These are phyloP conservation scores for Oryzias curvinotus DNA, from an alignment of 2,113 vertebrate species.

Conservation along the genomic window DNA sequence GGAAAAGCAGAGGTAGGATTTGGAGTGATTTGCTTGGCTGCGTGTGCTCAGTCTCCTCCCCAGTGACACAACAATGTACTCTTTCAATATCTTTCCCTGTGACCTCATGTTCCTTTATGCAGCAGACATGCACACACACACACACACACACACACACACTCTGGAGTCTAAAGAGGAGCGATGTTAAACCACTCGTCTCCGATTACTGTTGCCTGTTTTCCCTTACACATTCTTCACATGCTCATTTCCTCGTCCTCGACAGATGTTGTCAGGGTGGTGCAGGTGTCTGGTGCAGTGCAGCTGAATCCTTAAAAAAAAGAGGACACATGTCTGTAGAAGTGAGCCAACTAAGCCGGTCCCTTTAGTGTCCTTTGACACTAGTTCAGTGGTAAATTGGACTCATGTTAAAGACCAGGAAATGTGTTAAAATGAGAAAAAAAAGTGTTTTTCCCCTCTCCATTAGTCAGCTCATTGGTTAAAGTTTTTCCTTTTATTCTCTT, in stretches of 20 bases:
- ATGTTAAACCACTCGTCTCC: constrained; percentile 48
- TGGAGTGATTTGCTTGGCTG: constrained; percentile 67
- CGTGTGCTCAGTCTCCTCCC: constrained; percentile 52
- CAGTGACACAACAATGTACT: constrained; percentile 69
- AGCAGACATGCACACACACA: neutral
- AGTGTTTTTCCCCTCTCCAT: constrained; percentile 69
- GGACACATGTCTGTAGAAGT: constrained; percentile 33
- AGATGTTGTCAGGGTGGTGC: constrained; percentile 29
- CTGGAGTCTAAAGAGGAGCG: constrained; percentile 35
- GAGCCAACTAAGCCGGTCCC: constrained; percentile 44
- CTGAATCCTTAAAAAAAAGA: constrained; percentile 58
- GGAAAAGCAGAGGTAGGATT: constrained; percentile 57
- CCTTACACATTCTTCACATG: constrained; percentile 31
- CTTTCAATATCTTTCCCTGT: constrained; percentile 71
- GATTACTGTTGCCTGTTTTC: constrained; percentile 28
- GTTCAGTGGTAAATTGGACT: constrained; percentile 65
- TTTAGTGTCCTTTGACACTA: constrained; percentile 66
- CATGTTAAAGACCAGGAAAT: constrained; percentile 63
- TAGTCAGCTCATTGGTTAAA: constrained; percentile 51
- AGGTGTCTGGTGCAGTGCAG: constrained; percentile 60
- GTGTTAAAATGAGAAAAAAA: constrained; percentile 76
- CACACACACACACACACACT: constrained; percentile 5
- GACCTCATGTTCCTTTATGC: constrained; percentile 65
- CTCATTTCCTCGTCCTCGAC: constrained; percentile 29
- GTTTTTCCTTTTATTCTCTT: constrained; percentile 33